A percentile compares a stretch with the other conserved stretches of the same genome.
Conservation (phyloP, 1,140 invertebrate genomes). For the Megathymus violae region DNA sequence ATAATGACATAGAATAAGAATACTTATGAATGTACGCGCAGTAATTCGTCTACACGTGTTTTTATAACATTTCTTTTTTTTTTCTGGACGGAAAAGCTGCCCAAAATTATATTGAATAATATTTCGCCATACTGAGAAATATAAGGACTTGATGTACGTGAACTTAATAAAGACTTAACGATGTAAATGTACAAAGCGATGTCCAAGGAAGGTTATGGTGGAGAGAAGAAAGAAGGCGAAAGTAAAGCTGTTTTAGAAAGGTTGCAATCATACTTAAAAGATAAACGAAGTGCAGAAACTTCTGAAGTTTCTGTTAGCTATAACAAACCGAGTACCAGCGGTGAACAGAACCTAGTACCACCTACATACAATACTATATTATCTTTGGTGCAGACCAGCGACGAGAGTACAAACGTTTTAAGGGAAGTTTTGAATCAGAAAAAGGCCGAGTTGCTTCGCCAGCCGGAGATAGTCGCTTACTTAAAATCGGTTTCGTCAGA, state of each 20-base stretch:
- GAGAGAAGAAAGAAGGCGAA: slow-evolving; percentile 76
- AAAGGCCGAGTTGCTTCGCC: slow-evolving; percentile 73
- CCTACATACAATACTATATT: neutral
- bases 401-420: slow-evolving; percentile 74
- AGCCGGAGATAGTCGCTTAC: slow-evolving; percentile 74
- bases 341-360: slow-evolving; percentile 60
- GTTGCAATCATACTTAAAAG: slow-evolving; percentile 79
- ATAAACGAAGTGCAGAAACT: slow-evolving; percentile 71
- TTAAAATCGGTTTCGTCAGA: slow-evolving; percentile 72
- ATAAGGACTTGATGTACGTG: neutral
- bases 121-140: neutral
- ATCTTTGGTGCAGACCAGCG: slow-evolving; percentile 44
- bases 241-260: slow-evolving; percentile 79
- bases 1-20: no score
- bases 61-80: neutral
- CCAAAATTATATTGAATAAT: neutral
- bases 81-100: neutral
- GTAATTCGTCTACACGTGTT: slow-evolving; percentile 44
- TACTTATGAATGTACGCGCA: slow-evolving; percentile 32
- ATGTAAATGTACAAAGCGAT: slow-evolving; percentile 51
- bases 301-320: slow-evolving; percentile 54
- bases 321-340: slow-evolving; percentile 71
- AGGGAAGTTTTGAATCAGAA: slow-evolving; percentile 80
- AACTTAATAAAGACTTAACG: neutral
- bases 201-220: slow-evolving; percentile 81